Evolutionary conservation across 2,888 invertebrate genomes (phyloP).

Genomic region (Cataglyphis cursor): DNA sequence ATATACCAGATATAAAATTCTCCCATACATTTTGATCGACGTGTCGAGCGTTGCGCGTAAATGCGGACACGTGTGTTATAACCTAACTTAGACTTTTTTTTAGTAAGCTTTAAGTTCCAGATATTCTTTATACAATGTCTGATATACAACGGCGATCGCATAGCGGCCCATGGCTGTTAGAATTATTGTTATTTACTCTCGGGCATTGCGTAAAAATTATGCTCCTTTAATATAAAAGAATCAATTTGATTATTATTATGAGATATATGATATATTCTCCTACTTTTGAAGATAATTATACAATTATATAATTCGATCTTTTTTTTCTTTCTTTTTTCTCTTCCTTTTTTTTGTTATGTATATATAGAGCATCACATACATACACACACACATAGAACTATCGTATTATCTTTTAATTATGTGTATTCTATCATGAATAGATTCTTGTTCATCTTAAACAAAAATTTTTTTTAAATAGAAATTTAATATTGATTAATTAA

Average conservation of each 20-base stretch:
- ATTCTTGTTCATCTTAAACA: background rate
- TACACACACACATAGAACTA: slow-evolving; percentile 16
- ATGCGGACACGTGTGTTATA: slow-evolving; percentile 28
- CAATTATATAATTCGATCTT: slow-evolving; percentile 47
- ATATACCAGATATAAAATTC: slow-evolving; percentile 34
- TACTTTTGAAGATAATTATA: slow-evolving; percentile 52
- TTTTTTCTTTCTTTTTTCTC: slow-evolving; percentile 18
- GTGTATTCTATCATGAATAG: background rate
- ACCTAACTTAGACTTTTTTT: slow-evolving; percentile 52
- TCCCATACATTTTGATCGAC: slow-evolving; percentile 41
- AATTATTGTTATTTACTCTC: slow-evolving; percentile 70
- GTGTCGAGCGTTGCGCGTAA: slow-evolving; percentile 31
- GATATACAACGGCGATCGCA: slow-evolving; percentile 58
- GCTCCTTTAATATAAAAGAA: slow-evolving; percentile 62
- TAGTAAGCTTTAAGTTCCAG: slow-evolving; percentile 67
- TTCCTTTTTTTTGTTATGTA: slow-evolving; percentile 14
- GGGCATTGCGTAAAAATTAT: slow-evolving; percentile 68
- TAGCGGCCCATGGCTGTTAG: slow-evolving; percentile 59
- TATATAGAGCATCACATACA: slow-evolving; percentile 38
- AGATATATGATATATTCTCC: slow-evolving; percentile 41
- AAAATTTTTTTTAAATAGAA: background rate
- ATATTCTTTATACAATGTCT: slow-evolving; percentile 34
- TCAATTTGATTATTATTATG: slow-evolving; percentile 64
- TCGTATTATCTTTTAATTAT: slow-evolving; percentile 42
- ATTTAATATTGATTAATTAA: background rate